Evolutionary conservation across 1,140 invertebrate species (phyloP).

Genomic region (Hetaerina americana): DNA sequence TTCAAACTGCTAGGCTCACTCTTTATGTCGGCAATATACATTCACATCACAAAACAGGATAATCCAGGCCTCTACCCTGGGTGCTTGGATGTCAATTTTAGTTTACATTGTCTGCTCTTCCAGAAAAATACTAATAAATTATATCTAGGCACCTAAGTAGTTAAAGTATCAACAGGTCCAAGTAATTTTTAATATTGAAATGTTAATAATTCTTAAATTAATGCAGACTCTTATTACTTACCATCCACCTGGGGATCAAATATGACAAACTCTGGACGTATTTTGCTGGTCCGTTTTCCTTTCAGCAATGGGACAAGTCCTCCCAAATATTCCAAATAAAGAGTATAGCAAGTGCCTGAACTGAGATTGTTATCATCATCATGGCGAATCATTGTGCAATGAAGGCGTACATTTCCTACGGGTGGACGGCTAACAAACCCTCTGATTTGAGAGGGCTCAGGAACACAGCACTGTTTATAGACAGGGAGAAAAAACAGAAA

Average conservation of each 20-base stretch:
- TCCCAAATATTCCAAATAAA: conserved; percentile 93
- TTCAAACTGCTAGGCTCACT: too few species aligned
- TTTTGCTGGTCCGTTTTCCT: conserved; percentile 89
- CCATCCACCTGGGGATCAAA: conserved; percentile 82
- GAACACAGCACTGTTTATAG: conserved; percentile 73
- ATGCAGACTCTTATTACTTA: too few species aligned
- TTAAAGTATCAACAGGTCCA: too few species aligned
- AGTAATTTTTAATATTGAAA: too few species aligned
- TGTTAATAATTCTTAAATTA: too few species aligned
- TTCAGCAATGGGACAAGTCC: conserved; percentile 91
- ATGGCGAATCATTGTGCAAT: conserved; percentile 94
- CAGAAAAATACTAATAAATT: too few species aligned
- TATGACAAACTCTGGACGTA: conserved; percentile 95
- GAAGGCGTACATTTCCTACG: conserved; percentile 63
- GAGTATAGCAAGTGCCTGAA: conserved; percentile 75
- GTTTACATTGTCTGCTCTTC: too few species aligned
- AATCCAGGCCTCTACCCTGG: too few species aligned
- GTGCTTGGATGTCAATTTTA: too few species aligned
- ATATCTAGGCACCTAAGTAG: too few species aligned
- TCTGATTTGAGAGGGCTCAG: conserved; percentile 70
- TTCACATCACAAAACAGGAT: too few species aligned
- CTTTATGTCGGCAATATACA: too few species aligned
- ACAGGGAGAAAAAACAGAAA: conserved; percentile 6
- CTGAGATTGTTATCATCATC: conserved; percentile 50
- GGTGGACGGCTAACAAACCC: conserved; percentile 90